phyloP scores from a whole-genome alignment of 2,113 vertebrate species.

The Etia nguti region DNA sequence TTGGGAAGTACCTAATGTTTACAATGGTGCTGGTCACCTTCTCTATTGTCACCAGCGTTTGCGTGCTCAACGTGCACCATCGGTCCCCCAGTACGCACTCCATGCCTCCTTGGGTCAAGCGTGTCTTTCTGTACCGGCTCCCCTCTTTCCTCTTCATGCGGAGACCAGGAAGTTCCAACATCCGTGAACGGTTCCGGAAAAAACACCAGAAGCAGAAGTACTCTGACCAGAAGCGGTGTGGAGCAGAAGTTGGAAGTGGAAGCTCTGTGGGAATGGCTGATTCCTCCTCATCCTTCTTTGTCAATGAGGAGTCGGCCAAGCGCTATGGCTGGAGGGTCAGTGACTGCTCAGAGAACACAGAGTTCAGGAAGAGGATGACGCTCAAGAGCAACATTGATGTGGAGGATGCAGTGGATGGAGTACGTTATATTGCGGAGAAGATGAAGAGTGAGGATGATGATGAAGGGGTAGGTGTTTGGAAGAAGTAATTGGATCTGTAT shows the following conservation, averaged over 20 bases:
- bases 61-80: conserved; percentile 78
- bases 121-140: conserved; percentile 68
- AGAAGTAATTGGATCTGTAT: background rate
- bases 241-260: conserved; percentile 26
- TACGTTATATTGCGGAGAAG: conserved; percentile 76
- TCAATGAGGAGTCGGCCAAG: conserved; percentile 71
- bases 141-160: conserved; percentile 76
- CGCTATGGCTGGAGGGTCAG: conserved; percentile 64
- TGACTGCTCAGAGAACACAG: conserved; percentile 65
- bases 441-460: conserved; percentile 78
- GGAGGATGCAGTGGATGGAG: conserved; percentile 74
- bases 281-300: conserved; percentile 64
- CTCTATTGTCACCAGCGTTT: conserved; percentile 81
- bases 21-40: conserved; percentile 81
- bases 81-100: conserved; percentile 79
- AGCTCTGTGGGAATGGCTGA: conserved; percentile 14
- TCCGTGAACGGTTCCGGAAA: conserved; percentile 64
- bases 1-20: conserved; percentile 81
- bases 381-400: conserved; percentile 67
- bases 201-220: conserved; percentile 63
- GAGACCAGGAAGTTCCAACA: conserved; percentile 69
- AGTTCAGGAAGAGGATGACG: conserved; percentile 68
- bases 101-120: conserved; percentile 78
- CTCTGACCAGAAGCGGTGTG: conserved; percentile 47
- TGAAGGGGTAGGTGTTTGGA: conserved; percentile 66